Evolutionary conservation across 2,888 invertebrate species (phyloP).

Genomic region (Anthophora plumipes): DNA sequence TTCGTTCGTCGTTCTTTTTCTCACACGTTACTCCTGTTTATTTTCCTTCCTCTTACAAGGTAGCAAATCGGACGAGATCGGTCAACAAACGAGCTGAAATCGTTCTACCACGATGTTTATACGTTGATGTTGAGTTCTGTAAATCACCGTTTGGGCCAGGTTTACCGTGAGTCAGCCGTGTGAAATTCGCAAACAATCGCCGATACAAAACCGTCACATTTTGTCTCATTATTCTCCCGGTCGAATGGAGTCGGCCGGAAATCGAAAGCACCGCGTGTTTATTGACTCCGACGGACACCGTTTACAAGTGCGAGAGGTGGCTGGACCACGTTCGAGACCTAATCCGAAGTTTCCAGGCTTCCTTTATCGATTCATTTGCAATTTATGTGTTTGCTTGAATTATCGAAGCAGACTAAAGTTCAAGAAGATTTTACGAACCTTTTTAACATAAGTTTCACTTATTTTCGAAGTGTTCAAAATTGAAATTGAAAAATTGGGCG

Average conservation of each 20-base stretch:
- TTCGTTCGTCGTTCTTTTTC: slow-evolving; percentile 17
- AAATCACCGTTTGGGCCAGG: slow-evolving; percentile 15
- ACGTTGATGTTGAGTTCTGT: slow-evolving; percentile 17
- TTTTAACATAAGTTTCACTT: too few relatives aligned
- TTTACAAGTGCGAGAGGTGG: slow-evolving; percentile 6
- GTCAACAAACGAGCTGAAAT: slow-evolving; percentile 29
- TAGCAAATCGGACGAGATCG: slow-evolving; percentile 46
- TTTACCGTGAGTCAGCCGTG: neutral
- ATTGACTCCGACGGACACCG: slow-evolving; percentile 38
- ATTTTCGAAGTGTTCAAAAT: too few relatives aligned
- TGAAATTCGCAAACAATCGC: slow-evolving; percentile 41
- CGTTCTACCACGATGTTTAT: slow-evolving; percentile 33
- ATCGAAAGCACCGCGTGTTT: slow-evolving; percentile 49
- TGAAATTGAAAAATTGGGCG: too few relatives aligned
- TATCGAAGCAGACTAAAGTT: neutral
- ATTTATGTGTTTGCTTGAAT: neutral
- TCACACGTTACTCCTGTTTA: slow-evolving; percentile 22
- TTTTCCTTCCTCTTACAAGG: slow-evolving; percentile 43
- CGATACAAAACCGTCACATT: slow-evolving; percentile 13
- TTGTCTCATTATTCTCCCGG: slow-evolving; percentile 11
- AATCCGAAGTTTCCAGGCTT: neutral
- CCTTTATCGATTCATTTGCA: neutral
- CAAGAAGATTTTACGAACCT: neutral
- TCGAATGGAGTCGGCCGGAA: slow-evolving; percentile 46
- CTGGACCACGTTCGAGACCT: too few relatives aligned